phyloP scores from a whole-genome alignment of 2,113 vertebrate genomes.

The Gymnorhina tibicen region DNA sequence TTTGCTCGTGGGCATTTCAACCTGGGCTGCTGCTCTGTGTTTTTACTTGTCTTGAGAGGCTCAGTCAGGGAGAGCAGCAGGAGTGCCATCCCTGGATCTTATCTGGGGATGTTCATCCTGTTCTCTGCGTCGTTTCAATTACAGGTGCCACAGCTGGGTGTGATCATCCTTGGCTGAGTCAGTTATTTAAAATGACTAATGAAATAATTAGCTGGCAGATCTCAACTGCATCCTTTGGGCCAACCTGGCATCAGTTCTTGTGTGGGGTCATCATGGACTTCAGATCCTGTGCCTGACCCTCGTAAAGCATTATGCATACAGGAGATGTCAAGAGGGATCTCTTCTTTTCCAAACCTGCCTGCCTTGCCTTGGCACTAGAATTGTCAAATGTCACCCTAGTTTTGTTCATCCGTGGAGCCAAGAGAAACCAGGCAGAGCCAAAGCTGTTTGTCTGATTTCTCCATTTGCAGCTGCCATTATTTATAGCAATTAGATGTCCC shows the following conservation, averaged over 20 bases:
- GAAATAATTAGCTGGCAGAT: not conserved
- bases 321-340: not conserved
- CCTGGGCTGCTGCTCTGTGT: not conserved
- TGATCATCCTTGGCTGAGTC: not conserved
- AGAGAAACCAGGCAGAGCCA: not conserved
- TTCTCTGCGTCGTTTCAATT: not conserved
- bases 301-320: not conserved
- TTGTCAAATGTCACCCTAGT: not conserved
- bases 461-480: not conserved
- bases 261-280: not conserved
- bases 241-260: not conserved
- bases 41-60: not conserved
- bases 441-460: not conserved
- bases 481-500: not conserved
- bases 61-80: not conserved
- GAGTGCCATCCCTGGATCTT: not conserved
- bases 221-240: not conserved
- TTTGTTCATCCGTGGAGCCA: not conserved
- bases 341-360: not conserved
- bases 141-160: not conserved
- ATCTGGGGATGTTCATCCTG: not conserved
- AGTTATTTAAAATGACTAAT: not conserved
- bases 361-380: not conserved
- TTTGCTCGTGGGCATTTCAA: not conserved
- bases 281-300: not conserved